Conservation (phyloP, 2,888 invertebrate genomes). For the Pammene fasciana region DNA sequence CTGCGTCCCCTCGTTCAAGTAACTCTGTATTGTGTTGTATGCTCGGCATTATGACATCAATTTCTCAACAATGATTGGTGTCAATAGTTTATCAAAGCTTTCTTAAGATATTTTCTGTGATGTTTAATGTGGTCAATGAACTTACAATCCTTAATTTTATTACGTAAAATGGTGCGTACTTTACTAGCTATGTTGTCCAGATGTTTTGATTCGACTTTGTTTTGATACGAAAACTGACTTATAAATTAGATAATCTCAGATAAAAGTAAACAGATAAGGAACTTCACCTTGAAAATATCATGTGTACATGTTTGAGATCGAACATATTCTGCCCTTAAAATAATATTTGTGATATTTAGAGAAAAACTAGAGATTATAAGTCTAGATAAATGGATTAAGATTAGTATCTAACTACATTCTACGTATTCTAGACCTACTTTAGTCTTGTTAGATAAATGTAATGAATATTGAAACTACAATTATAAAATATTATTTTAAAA, state of each 20-base stretch:
- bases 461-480: too few relatives aligned
- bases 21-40: constrained; percentile 17
- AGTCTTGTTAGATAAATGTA: too few relatives aligned
- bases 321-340: too few relatives aligned
- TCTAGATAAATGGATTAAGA: too few relatives aligned
- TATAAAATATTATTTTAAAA: too few relatives aligned
- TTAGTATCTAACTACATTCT: too few relatives aligned
- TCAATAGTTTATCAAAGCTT: constrained; percentile 40
- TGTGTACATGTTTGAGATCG: not conserved
- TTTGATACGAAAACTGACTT: constrained; percentile 2
- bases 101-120: constrained; percentile 21
- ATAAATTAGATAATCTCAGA: constrained; percentile 9
- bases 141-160: constrained; percentile 1
- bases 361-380: too few relatives aligned
- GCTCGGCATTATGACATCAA: constrained; percentile 30
- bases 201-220: constrained; percentile 19
- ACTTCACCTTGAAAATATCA: not conserved
- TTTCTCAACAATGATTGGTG: constrained; percentile 29
- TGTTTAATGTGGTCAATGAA: not conserved
- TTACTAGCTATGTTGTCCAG: not conserved
- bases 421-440: too few relatives aligned
- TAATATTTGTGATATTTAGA: too few relatives aligned
- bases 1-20: constrained; percentile 4
- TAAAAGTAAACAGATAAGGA: constrained; percentile 12
- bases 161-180: not conserved